These are phyloP conservation scores for Nilaparvata lugens DNA, from an alignment of 1,140 invertebrate genomes.

Conservation along the genomic window DNA sequence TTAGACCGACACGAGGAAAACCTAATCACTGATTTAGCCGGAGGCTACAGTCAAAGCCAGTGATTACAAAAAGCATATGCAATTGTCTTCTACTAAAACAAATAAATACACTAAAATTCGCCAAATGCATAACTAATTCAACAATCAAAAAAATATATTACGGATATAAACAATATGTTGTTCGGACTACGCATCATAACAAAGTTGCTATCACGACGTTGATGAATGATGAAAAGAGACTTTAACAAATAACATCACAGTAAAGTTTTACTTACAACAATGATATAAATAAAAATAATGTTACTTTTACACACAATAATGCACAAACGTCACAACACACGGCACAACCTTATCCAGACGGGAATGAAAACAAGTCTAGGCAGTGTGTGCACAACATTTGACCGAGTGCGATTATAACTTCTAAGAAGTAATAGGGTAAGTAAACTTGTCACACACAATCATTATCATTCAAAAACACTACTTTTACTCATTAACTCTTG, in stretches of 20 bases:
- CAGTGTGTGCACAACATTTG: neutral
- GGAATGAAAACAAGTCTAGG: slow-evolving; percentile 1
- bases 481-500: neutral
- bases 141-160: neutral
- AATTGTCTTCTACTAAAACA: neutral
- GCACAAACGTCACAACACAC: neutral
- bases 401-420: neutral
- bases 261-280: neutral
- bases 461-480: neutral
- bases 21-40: neutral
- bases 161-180: neutral
- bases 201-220: neutral
- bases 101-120: neutral
- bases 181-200: neutral
- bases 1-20: neutral
- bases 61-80: neutral
- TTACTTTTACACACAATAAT: neutral
- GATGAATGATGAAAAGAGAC: neutral
- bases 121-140: neutral
- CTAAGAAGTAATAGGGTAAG: neutral
- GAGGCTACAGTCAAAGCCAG: neutral
- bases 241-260: neutral
- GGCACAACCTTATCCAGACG: neutral
- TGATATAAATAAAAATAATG: neutral
- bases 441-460: neutral